Base-by-base conservation (phyloP, 2,888 invertebrate genomes). In the Stramonita haemastoma region DNA sequence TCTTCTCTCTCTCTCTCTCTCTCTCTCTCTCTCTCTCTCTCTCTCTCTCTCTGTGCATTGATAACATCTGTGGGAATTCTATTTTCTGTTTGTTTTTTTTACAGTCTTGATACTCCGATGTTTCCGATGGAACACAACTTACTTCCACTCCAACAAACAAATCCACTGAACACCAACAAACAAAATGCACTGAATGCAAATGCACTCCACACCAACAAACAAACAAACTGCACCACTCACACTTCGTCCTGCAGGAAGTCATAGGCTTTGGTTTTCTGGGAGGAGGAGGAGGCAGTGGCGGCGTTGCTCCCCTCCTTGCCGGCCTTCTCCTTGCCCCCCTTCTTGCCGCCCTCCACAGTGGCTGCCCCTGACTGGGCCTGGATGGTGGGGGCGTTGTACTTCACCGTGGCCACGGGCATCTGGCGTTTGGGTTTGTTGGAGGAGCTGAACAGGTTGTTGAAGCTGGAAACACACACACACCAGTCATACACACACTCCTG, bases 391-490 rank as follows among this genome's bases (percentile, higher is more conserved):
- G 98, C 97, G 91, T 97, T 98, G 95, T 97, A 97, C 86, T 97
- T 97, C 87, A 98, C 97, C 93, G 98, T 98, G 90, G 96, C 96
- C 90, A 96, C 93, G 0, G 96, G 96, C 70, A 95, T 91, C 87
- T 91, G 94, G 83, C 93, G 93, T 89, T 91, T 95, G 57, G 95
- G 95, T 86, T 95, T 95, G 94, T 95, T 94, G 92, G 96, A 96
- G 94, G 97, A 96, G 93, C 97, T 97, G 96, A 98, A 97, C 93
- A 97, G 96, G 95, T 97, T 97, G 95, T 97, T 97, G 96, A 97
- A 97, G 96, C 97, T 97, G 95, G 91, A 90, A 89, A 84, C 86
- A 89, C 32, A 8, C 77, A 77, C 77, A 13, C 77, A 32, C 77
- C 0, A 8, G 32, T 32, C 77, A 60, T 17, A 77, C 77, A 77